Conservation (phyloP, 35 echinoderm and acorn worm species). For the Apostichopus californicus region DNA sequence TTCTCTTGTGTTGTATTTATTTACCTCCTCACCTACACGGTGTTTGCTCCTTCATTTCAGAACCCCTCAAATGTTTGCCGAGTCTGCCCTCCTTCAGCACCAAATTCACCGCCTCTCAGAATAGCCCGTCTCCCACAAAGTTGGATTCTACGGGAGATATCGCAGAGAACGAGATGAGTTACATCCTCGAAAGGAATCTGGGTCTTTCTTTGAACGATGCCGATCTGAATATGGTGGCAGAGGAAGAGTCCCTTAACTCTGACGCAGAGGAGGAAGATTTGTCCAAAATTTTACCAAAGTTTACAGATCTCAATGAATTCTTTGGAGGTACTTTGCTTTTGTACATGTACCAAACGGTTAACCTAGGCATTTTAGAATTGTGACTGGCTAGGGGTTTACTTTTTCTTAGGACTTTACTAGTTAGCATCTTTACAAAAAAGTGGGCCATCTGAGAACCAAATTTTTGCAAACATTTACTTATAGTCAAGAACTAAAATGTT, state of each 20-base stretch:
- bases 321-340: slow-evolving; percentile 64
- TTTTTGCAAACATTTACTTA: no score
- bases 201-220: slow-evolving; percentile 41
- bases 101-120: slow-evolving; percentile 28
- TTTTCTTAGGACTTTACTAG: no score
- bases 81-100: slow-evolving; percentile 53
- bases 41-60: background rate
- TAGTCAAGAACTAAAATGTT: background rate
- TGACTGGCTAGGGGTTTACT: no score
- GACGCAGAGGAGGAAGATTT: slow-evolving; percentile 80
- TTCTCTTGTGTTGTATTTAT: background rate
- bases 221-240: slow-evolving; percentile 61
- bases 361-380: no score
- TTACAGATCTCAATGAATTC: slow-evolving; percentile 80
- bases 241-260: slow-evolving; percentile 63
- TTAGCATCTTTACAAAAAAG: no score
- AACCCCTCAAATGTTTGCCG: slow-evolving; percentile 46
- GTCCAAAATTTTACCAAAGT: slow-evolving; percentile 76
- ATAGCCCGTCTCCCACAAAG: slow-evolving; percentile 22
- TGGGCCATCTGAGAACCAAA: no score
- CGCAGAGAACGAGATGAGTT: slow-evolving; percentile 34
- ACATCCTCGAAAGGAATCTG: slow-evolving; percentile 54
- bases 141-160: slow-evolving; percentile 44
- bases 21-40: background rate
- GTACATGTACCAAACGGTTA: background rate